Evolutionary conservation across 2,888 invertebrate species (phyloP).

Genomic region (Chaetoderma sp.): DNA sequence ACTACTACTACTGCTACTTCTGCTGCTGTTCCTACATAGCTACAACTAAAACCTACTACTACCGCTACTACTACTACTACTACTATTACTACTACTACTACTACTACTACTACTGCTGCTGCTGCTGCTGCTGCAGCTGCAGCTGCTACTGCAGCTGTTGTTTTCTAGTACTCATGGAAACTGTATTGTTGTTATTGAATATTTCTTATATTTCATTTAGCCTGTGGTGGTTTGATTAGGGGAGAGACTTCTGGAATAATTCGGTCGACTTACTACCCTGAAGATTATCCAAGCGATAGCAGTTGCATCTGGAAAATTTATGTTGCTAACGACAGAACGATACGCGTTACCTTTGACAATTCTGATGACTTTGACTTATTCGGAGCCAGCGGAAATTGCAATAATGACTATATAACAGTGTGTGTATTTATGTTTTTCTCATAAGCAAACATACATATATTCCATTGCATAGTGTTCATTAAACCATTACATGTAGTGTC

Average conservation of each 20-base stretch:
- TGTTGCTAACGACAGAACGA: constrained; percentile 79
- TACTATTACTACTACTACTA: no score
- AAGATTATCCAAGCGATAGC: constrained; percentile 77
- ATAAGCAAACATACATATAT: not conserved
- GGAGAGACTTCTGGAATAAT: constrained; percentile 76
- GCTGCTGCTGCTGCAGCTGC: no score
- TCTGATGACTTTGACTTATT: constrained; percentile 78
- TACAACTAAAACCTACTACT: no score
- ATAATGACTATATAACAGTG: constrained; percentile 81
- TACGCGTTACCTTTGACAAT: constrained; percentile 77
- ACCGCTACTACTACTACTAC: no score
- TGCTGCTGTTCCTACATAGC: no score
- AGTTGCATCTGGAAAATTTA: constrained; percentile 84
- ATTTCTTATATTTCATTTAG: not conserved
- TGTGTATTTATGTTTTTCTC: not conserved
- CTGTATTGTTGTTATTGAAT: no score
- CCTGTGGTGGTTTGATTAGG: constrained; percentile 3
- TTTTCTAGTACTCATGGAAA: no score
- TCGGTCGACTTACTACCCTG: constrained; percentile 86
- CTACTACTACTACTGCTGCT: no score
- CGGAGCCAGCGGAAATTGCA: constrained; percentile 72
- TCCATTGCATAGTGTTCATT: not conserved
- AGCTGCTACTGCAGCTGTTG: no score
- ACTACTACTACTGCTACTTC: no score
- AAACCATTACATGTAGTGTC: no score